phyloP scores from a whole-genome alignment of 2,113 vertebrate species.

The Cnemophilus loriae region DNA sequence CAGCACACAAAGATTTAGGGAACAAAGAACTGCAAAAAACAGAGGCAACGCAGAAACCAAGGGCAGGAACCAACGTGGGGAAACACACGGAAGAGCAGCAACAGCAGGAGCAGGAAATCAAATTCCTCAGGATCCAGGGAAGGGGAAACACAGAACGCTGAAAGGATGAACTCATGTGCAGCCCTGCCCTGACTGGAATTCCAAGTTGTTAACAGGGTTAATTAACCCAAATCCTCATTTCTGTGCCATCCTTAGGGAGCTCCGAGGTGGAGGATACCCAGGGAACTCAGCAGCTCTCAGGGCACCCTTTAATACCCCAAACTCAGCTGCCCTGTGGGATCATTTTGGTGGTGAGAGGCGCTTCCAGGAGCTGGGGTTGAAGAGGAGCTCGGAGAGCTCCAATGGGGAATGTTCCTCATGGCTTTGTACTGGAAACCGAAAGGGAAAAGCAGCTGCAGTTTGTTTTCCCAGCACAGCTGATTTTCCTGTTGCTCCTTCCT shows the following conservation, averaged over 20 bases:
- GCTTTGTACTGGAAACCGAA: fast-evolving
- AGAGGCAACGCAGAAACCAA: neutral
- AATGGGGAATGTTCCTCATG: fast-evolving
- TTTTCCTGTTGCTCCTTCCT: neutral
- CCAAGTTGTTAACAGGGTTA: fast-evolving
- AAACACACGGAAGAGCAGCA: fast-evolving
- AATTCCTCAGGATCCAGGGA: neutral
- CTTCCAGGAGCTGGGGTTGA: neutral
- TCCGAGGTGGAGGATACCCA: neutral
- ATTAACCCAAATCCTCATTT: neutral
- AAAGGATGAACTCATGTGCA: fast-evolving
- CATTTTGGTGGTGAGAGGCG: neutral
- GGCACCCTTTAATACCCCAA: neutral
- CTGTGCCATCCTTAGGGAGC: neutral
- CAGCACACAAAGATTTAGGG: neutral
- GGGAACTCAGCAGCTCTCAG: neutral
- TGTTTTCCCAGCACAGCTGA: neutral
- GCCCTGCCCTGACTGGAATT: neutral
- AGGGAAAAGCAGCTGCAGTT: neutral
- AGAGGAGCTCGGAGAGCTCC: neutral
- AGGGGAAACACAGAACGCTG: neutral
- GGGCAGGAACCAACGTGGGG: fast-evolving
- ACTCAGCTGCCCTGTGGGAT: neutral
- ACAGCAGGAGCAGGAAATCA: neutral
- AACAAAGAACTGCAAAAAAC: neutral